Evolutionary conservation across 2,797 vertebrate genomes (phyloP).

Genomic region (Anas acuta): DNA sequence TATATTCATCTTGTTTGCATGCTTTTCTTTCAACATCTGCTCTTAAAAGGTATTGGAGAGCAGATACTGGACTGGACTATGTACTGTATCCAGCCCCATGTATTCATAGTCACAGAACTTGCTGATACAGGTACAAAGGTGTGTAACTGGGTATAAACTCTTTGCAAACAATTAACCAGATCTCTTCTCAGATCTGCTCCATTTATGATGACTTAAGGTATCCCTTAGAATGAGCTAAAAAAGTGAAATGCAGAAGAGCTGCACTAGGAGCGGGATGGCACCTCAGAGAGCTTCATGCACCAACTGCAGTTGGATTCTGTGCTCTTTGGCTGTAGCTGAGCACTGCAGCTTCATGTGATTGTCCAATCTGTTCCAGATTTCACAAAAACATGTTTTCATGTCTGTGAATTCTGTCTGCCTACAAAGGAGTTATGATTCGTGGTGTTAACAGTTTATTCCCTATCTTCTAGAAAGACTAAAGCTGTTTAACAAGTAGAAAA

Average conservation of each 20-base stretch:
- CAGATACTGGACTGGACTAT: background rate
- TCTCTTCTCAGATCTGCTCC: background rate
- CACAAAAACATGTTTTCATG: background rate
- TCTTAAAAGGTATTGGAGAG: background rate
- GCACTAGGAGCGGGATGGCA: accelerated
- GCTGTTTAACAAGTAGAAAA: background rate
- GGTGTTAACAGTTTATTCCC: background rate
- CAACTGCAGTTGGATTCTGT: background rate
- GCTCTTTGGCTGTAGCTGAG: background rate
- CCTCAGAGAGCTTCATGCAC: background rate
- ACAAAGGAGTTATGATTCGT: background rate
- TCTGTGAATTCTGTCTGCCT: background rate
- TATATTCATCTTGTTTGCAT: background rate
- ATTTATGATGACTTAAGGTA: background rate
- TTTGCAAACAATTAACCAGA: background rate
- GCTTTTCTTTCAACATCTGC: background rate
- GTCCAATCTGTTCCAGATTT: constrained; percentile 1
- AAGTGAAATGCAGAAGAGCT: background rate
- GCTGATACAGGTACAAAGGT: background rate
- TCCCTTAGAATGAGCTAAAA: background rate
- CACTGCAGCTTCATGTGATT: background rate
- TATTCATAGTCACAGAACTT: background rate
- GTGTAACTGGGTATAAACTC: background rate
- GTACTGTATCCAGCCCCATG: background rate
- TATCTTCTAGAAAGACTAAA: background rate